Conservation (phyloP, 2,113 vertebrate genomes). For the Rhineura floridana region DNA sequence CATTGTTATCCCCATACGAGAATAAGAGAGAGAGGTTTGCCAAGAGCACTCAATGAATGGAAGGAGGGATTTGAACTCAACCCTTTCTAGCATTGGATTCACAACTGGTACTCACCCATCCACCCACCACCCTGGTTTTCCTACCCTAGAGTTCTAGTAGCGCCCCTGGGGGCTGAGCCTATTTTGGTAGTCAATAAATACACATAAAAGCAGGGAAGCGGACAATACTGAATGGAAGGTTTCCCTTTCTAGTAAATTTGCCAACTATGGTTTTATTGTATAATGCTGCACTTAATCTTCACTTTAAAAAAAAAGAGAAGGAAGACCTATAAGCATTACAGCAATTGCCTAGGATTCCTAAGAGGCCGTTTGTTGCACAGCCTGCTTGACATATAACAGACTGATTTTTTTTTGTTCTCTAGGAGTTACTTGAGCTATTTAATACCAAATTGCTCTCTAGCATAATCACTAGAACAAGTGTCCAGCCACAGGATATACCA, state of each 20-base stretch:
- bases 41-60: neutral
- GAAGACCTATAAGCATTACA: neutral
- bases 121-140: neutral
- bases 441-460: neutral
- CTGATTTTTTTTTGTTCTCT: neutral
- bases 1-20: neutral
- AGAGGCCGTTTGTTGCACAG: fast-evolving
- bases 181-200: neutral
- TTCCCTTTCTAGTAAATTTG: no score
- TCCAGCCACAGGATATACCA: neutral
- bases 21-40: neutral
- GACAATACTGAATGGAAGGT: no score
- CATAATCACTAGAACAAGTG: slow-evolving; percentile 23
- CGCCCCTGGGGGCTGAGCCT: neutral
- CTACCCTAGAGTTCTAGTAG: neutral
- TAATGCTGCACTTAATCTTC: neutral
- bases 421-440: slow-evolving; percentile 13
- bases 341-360: neutral
- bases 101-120: neutral
- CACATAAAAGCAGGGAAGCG: no score
- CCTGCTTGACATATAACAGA: slow-evolving; percentile 4
- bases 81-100: neutral
- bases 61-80: neutral
- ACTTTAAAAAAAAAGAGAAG: neutral
- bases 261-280: no score